phyloP scores from a whole-genome alignment of 2,888 invertebrate species.

The Drosophila neotestacea region DNA sequence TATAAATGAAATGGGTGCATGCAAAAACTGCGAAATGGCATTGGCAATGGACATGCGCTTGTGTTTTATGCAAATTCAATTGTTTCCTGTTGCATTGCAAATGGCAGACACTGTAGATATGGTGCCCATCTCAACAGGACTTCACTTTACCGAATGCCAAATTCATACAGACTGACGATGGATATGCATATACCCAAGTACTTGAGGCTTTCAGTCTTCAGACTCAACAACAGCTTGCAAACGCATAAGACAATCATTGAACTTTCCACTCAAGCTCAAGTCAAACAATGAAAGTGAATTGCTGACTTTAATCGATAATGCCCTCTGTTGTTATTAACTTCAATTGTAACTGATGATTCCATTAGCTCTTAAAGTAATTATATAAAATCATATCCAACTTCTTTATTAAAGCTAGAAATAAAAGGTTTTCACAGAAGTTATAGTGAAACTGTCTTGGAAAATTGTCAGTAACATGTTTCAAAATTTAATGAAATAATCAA shows the following conservation, averaged over 20 bases:
- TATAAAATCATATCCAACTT: neutral
- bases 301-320: neutral
- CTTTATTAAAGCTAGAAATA: neutral
- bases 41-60: slow-evolving; percentile 61
- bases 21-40: slow-evolving; percentile 53
- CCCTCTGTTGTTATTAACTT: neutral
- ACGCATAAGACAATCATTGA: slow-evolving; percentile 28
- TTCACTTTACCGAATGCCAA: slow-evolving; percentile 32
- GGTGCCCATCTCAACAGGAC: slow-evolving; percentile 4
- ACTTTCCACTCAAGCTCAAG: slow-evolving; percentile 18
- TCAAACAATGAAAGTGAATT: neutral
- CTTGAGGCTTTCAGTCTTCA: slow-evolving; percentile 19
- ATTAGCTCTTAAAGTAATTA: neutral
- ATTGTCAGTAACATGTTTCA: no score
- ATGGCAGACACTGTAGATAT: slow-evolving; percentile 57
- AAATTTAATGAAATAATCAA: no score
- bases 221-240: slow-evolving; percentile 17
- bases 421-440: neutral
- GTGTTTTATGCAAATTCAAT: slow-evolving; percentile 79
- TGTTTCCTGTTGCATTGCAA: slow-evolving; percentile 78
- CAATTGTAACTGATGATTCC: neutral
- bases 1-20: slow-evolving; percentile 54
- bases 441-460: no score
- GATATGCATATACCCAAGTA: slow-evolving; percentile 40
- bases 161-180: slow-evolving; percentile 40